Evolutionary conservation across 92 coral and sea anemone genomes (phyloP), one percentile per base, ranked within the genome.

Genomic region (Phenganax marumi): DNA sequence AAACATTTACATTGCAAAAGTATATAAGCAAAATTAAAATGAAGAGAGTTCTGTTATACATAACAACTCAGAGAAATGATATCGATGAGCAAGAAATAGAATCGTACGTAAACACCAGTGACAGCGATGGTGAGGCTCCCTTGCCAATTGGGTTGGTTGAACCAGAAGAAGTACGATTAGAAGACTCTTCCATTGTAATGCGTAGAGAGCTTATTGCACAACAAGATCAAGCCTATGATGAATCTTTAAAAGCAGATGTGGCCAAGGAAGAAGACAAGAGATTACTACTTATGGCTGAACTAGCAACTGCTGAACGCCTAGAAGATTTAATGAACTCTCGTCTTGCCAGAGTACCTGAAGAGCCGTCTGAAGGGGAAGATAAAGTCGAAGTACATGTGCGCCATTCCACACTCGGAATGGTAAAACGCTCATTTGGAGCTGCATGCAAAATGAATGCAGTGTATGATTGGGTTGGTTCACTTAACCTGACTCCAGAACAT

Each of bases 391-490:
- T 83, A 53, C 55, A 50, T 69, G 73, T 83, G 72, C 57, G 86
- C 80, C 86, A 83, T 58, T 71, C 53, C 10, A 51, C 75, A 54
- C 83, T 71, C 64, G 85, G 88, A 55, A 68, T 69, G 76, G 77
- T 78, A 71, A 79, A 48, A 43, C 88, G 85, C 76, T 49, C 57
- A 53, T 85, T 85, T 79, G 72, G 57, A 49, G 11, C n/a, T 54
- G 10, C 11, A 10, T 10, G 60, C 60, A 54, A 54, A 56, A 25
- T 69, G 80, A 61, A 55, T 23, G 62, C 79, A 16, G 77, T 79
- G 62, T 85, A 85, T 85, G 85, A 85, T 70, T 85, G 88, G 88
- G 77, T 85, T 73, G 88, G 88, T 25, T 85, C 79, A n/a, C 78
- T 78, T 61, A 68, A 76, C 69, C 25, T 78, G 48, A 79, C 73